Evolutionary conservation across 2,888 invertebrate species (phyloP), one percentile per base, ranked within the genome.

Genomic region (Zelleria hepariella): DNA sequence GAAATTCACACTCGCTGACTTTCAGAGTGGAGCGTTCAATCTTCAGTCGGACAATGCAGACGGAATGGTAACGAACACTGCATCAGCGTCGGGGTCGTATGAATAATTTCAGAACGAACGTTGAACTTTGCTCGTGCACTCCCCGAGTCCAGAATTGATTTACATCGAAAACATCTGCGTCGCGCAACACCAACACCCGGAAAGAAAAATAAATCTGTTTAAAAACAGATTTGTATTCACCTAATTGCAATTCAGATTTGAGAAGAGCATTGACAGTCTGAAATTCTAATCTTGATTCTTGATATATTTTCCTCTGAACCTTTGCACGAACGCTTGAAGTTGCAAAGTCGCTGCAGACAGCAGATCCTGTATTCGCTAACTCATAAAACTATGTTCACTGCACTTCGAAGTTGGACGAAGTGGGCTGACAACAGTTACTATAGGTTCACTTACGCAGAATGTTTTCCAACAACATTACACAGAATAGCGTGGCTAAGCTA

Each of bases 91-190:
- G 64, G 65, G 67, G 67, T 70, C 67, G 65, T 59, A 66, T 69
- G 68, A 67, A 70, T 70, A 69, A 71, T 69, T 67, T 67, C 64
- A 67, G 68, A 66, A 65, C 63, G 67, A 66, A 54, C 71, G 65
- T 67, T 71, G 68, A 70, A 67, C 72, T 65, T 58, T 32, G 61
- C 4, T 60, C 62, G 55, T 66, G 66, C 60, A 65, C 66, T 62
- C 65, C 62, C 61, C 23, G 18, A 7, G 32, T 55, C 6, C 55
- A 15, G 55, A 55, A 55, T 55, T 5, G 4, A 55, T 55, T 55
- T 32, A 55, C 55, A 55, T 55, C n/a, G n/a, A 53, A 53, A 53
- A 53, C 53, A 23, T 53, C 25, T 24, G 53, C 53, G 24, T 2
- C 23, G 23, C 32, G 23, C 32, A 42, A 42, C 32, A 42, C 15